Percentiles rank a stretch among this genome's conserved stretches.
These are phyloP conservation scores for Vanacampus margaritifer DNA, from an alignment of 2,113 vertebrate species.

Conservation along the genomic window DNA sequence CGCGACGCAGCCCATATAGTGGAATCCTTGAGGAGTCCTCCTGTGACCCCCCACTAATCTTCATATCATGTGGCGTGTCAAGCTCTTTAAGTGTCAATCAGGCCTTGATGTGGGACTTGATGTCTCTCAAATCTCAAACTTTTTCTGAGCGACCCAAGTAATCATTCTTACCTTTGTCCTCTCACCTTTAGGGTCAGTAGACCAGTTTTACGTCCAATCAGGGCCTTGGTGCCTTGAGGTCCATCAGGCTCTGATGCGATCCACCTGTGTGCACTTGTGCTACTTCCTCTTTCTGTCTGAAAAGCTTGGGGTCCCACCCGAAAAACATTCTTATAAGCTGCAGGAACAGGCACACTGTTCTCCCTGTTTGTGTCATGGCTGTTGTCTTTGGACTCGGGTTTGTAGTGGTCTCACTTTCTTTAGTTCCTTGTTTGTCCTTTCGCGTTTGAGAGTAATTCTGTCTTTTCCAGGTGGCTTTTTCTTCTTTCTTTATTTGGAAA, in stretches of 20 bases:
- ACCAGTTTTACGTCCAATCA: neutral
- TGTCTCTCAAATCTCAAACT: neutral
- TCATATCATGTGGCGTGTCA: neutral
- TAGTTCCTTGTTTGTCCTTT: neutral
- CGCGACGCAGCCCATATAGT: neutral
- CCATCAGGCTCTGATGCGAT: slow-evolving; percentile 41
- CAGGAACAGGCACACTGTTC: neutral
- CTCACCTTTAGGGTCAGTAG: neutral
- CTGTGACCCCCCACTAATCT: neutral
- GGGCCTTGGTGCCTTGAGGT: neutral
- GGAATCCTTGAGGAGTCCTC: neutral
- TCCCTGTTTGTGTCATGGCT: slow-evolving; percentile 38
- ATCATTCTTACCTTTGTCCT: neutral
- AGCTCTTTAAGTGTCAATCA: neutral
- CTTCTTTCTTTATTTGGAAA: slow-evolving; percentile 28
- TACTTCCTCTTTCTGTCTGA: neutral
- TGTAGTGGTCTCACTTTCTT: slow-evolving; percentile 1
- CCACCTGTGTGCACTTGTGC: slow-evolving; percentile 48
- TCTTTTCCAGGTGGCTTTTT: slow-evolving; percentile 50
- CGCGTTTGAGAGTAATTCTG: neutral
- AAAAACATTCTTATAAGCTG: neutral
- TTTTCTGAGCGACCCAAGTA: neutral
- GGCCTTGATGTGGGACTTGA: neutral
- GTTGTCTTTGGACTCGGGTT: slow-evolving; percentile 39
- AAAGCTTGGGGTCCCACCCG: neutral